phyloP scores from a whole-genome alignment of 2,797 vertebrate species.

The Miichthys miiuy region DNA sequence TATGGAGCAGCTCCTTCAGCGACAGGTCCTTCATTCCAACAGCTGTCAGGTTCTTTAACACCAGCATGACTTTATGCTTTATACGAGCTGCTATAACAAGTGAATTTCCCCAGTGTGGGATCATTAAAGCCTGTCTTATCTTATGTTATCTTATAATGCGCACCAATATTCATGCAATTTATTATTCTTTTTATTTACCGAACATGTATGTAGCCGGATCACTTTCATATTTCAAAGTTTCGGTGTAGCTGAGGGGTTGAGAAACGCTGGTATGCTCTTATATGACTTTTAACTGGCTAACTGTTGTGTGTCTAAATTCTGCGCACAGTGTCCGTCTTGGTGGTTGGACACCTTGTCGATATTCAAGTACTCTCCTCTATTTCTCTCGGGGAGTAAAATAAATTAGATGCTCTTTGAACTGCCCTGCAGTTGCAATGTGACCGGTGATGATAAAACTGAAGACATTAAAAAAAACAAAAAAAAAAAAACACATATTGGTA shows the following conservation, averaged over 20 bases:
- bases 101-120: no score
- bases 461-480: conserved; percentile 31
- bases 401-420: conserved; percentile 89
- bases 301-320: conserved; percentile 71
- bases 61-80: no score
- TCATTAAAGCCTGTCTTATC: no score
- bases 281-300: conserved; percentile 61
- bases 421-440: conserved; percentile 89
- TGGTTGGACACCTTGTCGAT: conserved; percentile 87
- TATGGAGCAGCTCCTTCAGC: neutral
- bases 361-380: conserved; percentile 86
- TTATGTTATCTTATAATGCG: neutral
- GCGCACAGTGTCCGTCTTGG: conserved; percentile 82
- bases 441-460: conserved; percentile 76
- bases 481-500: conserved; percentile 69
- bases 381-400: conserved; percentile 84
- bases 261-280: conserved; percentile 52
- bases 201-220: neutral
- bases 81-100: no score
- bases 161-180: neutral
- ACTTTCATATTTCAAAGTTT: neutral
- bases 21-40: no score
- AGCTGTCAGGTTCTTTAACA: no score
- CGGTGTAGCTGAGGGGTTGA: conserved; percentile 44
- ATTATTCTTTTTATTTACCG: neutral